phyloP scores from a whole-genome alignment of 2,113 vertebrate genomes.

The Syngnathoides biaculeatus region DNA sequence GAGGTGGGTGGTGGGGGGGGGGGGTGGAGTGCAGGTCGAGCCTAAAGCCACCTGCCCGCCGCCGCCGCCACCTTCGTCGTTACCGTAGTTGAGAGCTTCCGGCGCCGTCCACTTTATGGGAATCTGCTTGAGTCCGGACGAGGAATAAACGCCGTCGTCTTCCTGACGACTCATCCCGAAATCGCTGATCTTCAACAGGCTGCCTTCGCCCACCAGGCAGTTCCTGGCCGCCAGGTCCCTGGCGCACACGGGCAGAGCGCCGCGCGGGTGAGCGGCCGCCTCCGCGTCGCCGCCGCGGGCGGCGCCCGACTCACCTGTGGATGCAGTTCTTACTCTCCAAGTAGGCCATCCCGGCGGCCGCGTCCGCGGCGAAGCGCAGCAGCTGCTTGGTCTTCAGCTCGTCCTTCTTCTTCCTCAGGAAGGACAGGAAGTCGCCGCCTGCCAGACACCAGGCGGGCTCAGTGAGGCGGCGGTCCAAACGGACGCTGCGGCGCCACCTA shows the following conservation, averaged over 20 bases:
- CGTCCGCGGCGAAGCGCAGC: conserved; percentile 88
- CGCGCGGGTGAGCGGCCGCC: neutral
- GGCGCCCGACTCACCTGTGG: conserved; percentile 78
- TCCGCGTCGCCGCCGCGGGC: neutral
- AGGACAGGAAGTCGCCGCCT: conserved; percentile 97
- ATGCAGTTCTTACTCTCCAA: conserved; percentile 96
- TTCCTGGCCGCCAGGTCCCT: conserved; percentile 97
- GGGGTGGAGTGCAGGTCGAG: no score
- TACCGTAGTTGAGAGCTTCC: conserved; percentile 98
- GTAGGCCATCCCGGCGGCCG: conserved; percentile 91
- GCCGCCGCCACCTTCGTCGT: conserved; percentile 14
- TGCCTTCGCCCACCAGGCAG: conserved; percentile 90
- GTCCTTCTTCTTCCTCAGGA: conserved; percentile 94
- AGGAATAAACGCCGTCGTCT: conserved; percentile 94
- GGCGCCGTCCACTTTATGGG: conserved; percentile 99
- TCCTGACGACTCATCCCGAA: conserved; percentile 98
- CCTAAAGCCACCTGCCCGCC: no score
- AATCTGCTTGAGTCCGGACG: conserved; percentile 95
- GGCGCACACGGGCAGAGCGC: neutral
- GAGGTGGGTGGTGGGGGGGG: no score
- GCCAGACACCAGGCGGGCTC: neutral
- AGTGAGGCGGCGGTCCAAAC: neutral
- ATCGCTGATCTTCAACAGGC: conserved; percentile 93
- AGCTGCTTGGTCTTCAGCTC: conserved; percentile 92
- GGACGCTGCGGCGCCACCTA: conserved; percentile 56